Base-by-base conservation (phyloP, 2,797 vertebrate genomes). In the Leptatherina wallacei region DNA sequence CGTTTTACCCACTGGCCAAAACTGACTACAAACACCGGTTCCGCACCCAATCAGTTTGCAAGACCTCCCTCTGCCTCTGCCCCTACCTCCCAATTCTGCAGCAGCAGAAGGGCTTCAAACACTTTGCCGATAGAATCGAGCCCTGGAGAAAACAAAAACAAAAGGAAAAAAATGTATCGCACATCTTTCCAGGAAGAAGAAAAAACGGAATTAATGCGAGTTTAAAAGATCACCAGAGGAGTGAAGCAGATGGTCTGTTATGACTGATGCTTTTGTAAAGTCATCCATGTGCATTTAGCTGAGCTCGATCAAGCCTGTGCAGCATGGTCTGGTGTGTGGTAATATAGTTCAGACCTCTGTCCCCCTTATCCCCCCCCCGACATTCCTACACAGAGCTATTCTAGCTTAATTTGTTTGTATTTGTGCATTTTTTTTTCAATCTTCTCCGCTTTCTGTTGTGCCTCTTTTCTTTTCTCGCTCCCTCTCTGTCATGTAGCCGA, bases 261-360 rank as follows among this genome's bases (percentile, higher is more conserved):
- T 90, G 68, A 84, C 87, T 87, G 88, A 67, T 86, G 85, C 89
- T 91, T 90, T 89, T 91, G 89, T 88, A 81, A 86, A 88, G 72
- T 81, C 85, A 74, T 83, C 85, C 86, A 77, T 89, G 80, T 84
- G 80, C 81, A 73, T 85, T 82, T 77, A 73, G 69, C 76, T 85
- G 78, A 73, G 72, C 66, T 72, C 40, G 49, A 80, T 85, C 56
- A 76, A 81, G 74, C 72, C 69, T 60, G 69, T 81, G 65, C 78
- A 85, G 69, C 73, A 80, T 74, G 71, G 77, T 85, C 78, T 84
- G 62, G 49, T 78, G 65, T 85, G 65, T 59, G 72, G 66, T 86
- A 83, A 90, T 75, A 86, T 76, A 84, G 69, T 78, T 79, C 73
- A 85, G 80, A 84, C 68, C 81, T 81, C 74, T 63, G 75, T 78